Evolutionary conservation across 2,888 invertebrate species (phyloP).

Genomic region (Resseliella maxima): DNA sequence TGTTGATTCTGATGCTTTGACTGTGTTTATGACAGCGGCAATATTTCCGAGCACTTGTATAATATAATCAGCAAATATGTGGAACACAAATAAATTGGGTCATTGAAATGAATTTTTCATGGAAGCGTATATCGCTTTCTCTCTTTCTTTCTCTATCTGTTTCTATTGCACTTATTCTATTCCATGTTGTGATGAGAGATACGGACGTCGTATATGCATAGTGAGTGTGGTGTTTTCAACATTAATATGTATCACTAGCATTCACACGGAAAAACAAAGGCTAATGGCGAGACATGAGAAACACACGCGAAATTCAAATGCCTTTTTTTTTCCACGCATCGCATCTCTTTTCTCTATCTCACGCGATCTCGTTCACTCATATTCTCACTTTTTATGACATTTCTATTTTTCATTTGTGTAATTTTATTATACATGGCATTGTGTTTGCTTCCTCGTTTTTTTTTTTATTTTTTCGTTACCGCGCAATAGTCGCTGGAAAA

Average conservation of each 20-base stretch:
- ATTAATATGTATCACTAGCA: constrained; percentile 10
- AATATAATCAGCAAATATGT: constrained; percentile 23
- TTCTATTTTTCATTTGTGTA: constrained; percentile 38
- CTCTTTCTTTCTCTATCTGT: background rate
- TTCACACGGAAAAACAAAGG: background rate
- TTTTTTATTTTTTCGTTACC: too few species aligned
- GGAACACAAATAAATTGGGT: background rate
- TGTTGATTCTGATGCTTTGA: background rate
- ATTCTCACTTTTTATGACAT: constrained; percentile 7
- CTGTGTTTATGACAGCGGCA: background rate
- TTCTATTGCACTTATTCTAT: background rate
- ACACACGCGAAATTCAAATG: background rate
- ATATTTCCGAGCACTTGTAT: constrained; percentile 8
- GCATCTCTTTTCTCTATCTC: background rate
- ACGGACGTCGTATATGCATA: too few species aligned
- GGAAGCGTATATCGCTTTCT: background rate
- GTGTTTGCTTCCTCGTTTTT: background rate
- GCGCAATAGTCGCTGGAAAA: too few species aligned
- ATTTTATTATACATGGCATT: constrained; percentile 10
- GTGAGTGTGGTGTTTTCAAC: background rate
- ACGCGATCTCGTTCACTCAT: background rate
- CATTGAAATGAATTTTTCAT: constrained; percentile 38
- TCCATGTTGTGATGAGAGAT: too few species aligned
- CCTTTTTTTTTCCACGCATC: background rate
- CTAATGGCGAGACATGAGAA: background rate